Evolutionary conservation across 1,140 invertebrate species (phyloP).

Genomic region (Tetramorium alpestre): DNA sequence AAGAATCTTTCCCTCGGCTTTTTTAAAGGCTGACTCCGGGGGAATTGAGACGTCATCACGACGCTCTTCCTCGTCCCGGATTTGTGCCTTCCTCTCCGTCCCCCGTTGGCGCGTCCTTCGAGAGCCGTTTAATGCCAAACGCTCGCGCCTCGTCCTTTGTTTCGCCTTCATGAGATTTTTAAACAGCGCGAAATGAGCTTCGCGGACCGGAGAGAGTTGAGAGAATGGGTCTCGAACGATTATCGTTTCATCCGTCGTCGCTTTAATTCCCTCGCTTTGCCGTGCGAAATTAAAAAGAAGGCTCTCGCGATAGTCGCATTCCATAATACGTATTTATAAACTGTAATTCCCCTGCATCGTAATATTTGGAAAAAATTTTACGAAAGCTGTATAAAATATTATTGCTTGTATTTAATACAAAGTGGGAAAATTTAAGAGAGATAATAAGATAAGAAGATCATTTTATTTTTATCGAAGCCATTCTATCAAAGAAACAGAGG

Average conservation of each 20-base stretch:
- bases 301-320: background rate
- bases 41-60: slow-evolving; percentile 82
- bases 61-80: slow-evolving; percentile 69
- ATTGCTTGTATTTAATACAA: background rate
- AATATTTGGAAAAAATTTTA: background rate
- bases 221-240: slow-evolving; percentile 75
- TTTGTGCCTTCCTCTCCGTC: slow-evolving; percentile 43
- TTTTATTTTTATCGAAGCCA: background rate
- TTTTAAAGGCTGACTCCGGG: slow-evolving; percentile 75
- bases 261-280: slow-evolving; percentile 70
- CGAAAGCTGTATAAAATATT: background rate
- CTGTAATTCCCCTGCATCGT: background rate
- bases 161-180: slow-evolving; percentile 84
- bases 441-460: background rate
- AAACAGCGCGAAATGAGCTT: slow-evolving; percentile 82
- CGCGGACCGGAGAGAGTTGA: slow-evolving; percentile 71
- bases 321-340: background rate
- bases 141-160: slow-evolving; percentile 78
- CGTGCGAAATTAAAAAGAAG: slow-evolving; percentile 44
- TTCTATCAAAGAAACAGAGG: background rate
- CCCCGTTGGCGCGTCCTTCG: slow-evolving; percentile 62
- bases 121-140: slow-evolving; percentile 79
- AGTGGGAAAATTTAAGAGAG: background rate
- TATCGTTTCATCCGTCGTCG: slow-evolving; percentile 77
- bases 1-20: slow-evolving; percentile 81